Evolutionary conservation across 1,140 invertebrate species (phyloP).

Genomic region (Bombus haemorrhoidalis): DNA sequence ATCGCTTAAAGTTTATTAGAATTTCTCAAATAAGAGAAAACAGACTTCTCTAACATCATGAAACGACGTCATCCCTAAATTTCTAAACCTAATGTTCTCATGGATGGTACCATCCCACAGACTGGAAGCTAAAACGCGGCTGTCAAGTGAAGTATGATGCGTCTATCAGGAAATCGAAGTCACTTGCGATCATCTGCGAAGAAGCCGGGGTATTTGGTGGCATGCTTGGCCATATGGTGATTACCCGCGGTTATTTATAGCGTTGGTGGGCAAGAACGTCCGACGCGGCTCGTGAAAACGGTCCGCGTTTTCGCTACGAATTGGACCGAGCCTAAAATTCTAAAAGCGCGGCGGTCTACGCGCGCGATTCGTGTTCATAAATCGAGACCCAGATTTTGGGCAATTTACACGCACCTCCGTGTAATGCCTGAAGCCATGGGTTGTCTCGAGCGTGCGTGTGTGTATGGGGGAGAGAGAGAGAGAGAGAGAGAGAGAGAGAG

Average conservation of each 20-base stretch:
- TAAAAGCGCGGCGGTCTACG: conserved; percentile 47
- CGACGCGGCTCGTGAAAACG: conserved; percentile 24
- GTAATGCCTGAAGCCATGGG: conserved; percentile 41
- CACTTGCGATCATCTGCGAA: conserved; percentile 12
- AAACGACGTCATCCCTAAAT: too few species aligned
- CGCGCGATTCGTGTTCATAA: conserved; percentile 66
- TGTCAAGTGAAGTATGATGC: neutral
- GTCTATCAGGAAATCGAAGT: conserved; percentile 35
- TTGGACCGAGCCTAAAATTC: conserved; percentile 62
- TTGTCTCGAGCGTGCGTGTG: too few species aligned
- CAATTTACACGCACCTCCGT: conserved; percentile 52
- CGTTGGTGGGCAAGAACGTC: conserved; percentile 24
- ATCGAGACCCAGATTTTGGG: conserved; percentile 59
- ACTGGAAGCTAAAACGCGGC: neutral
- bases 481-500: neutral
- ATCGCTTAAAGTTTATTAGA: too few species aligned
- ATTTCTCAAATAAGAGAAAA: too few species aligned
- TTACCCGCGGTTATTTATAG: conserved; percentile 72
- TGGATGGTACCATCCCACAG: neutral
- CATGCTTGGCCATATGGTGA: conserved; percentile 69
- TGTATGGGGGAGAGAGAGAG: neutral
- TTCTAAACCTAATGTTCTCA: neutral
- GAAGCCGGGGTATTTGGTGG: conserved; percentile 43
- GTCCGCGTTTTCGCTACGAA: conserved; percentile 48
- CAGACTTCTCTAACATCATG: too few species aligned